phyloP scores from a whole-genome alignment of 2,113 vertebrate species.

The Prochilodus magdalenae region DNA sequence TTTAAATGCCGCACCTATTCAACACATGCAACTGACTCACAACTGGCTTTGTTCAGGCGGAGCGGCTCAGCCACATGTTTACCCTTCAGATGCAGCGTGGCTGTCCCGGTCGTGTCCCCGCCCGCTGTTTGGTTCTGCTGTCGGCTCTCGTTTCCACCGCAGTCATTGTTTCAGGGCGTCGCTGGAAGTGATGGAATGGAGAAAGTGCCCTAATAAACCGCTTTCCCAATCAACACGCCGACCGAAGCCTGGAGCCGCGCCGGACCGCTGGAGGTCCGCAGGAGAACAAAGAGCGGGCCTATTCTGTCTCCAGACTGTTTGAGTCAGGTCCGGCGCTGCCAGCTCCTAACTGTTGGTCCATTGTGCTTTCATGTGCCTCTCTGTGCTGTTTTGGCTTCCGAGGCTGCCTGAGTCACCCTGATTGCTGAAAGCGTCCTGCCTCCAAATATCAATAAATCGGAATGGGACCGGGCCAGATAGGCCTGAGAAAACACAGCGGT shows the following conservation, averaged over 20 bases:
- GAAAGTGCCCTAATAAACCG: slow-evolving; percentile 8
- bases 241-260: neutral
- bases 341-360: slow-evolving; percentile 33
- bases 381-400: slow-evolving; percentile 8
- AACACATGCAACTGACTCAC: too few relatives aligned
- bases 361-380: slow-evolving; percentile 45
- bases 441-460: slow-evolving; percentile 36
- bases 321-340: slow-evolving; percentile 25
- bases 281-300: slow-evolving; percentile 37
- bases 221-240: neutral
- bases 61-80: too few relatives aligned
- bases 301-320: slow-evolving; percentile 32
- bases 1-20: too few relatives aligned
- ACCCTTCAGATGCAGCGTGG: too few relatives aligned
- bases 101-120: too few relatives aligned
- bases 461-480: neutral
- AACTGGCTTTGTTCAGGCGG: too few relatives aligned
- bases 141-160: too few relatives aligned
- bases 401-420: slow-evolving; percentile 33
- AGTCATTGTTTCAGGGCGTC: neutral
- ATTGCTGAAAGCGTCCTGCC: slow-evolving; percentile 11
- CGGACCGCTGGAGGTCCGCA: neutral
- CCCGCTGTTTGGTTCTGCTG: too few relatives aligned
- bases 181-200: neutral
- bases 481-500: neutral